A percentile compares a stretch with the other conserved stretches of the same genome.
Conservation (phyloP, 2,113 vertebrate species). For the Physeter macrocephalus region DNA sequence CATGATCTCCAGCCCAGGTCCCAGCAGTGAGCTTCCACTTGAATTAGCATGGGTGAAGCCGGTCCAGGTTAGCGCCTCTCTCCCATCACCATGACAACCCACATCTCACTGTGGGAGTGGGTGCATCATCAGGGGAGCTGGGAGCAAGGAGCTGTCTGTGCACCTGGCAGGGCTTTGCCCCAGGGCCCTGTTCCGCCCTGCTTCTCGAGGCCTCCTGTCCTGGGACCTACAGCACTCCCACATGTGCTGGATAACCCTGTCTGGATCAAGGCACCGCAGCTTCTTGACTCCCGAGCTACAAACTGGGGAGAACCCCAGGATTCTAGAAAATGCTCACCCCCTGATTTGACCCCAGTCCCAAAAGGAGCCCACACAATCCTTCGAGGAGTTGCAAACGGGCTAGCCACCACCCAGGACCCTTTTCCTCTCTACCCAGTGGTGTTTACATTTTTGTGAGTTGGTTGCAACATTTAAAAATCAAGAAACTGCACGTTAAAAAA, state of each 20-base stretch:
- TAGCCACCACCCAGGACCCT: not conserved
- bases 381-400: not conserved
- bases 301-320: not conserved
- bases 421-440: not conserved
- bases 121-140: not conserved
- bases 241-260: not conserved
- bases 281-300: not conserved
- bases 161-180: not conserved
- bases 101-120: not conserved
- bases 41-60: not conserved
- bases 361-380: not conserved
- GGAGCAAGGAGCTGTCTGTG: not conserved
- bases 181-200: not conserved
- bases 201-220: not conserved
- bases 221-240: not conserved
- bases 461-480: not conserved
- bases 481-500: not conserved
- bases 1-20: not conserved
- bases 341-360: not conserved
- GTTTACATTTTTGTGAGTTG: not conserved
- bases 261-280: not conserved
- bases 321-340: not conserved
- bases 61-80: not conserved
- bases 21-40: not conserved
- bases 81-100: conserved; percentile 49